Evolutionary conservation across 2,888 invertebrate species (phyloP).

Genomic region (Kuschelorhynchus macadamiae): DNA sequence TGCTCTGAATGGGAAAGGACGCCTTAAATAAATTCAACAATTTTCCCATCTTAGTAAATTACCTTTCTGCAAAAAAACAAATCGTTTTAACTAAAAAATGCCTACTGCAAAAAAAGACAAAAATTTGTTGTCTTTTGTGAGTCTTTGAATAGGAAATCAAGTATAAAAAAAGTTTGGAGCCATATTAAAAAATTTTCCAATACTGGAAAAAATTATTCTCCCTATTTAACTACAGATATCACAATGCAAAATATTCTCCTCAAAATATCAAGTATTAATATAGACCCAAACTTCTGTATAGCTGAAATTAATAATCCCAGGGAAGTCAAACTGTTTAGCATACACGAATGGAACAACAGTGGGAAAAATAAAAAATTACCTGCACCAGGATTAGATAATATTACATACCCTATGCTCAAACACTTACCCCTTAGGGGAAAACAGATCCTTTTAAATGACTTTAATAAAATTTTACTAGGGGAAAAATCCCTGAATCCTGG

Average conservation of each 20-base stretch:
- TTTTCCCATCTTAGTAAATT: neutral
- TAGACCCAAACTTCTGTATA: neutral
- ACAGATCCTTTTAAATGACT: neutral
- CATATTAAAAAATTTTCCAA: slow-evolving; percentile 1
- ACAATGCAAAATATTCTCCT: neutral
- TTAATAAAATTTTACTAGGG: neutral
- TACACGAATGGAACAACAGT: slow-evolving; percentile 4
- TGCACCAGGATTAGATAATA: slow-evolving; percentile 2
- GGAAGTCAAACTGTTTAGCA: neutral
- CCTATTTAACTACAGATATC: neutral
- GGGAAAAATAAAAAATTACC: neutral
- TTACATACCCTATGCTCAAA: neutral
- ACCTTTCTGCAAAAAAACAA: neutral
- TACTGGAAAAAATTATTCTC: neutral
- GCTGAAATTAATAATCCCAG: neutral
- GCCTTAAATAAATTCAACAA: slow-evolving; percentile 3
- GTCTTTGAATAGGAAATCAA: neutral
- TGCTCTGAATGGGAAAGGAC: neutral
- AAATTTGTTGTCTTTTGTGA: neutral
- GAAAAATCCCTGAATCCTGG: neutral
- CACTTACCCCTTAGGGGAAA: neutral
- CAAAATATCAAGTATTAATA: neutral
- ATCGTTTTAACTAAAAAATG: neutral
- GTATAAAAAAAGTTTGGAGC: slow-evolving; percentile 6
- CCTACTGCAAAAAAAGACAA: neutral